Evolutionary conservation across 2,888 invertebrate species (phyloP), one percentile per base, ranked within the genome.

Genomic region (Lepidonotus clava): DNA sequence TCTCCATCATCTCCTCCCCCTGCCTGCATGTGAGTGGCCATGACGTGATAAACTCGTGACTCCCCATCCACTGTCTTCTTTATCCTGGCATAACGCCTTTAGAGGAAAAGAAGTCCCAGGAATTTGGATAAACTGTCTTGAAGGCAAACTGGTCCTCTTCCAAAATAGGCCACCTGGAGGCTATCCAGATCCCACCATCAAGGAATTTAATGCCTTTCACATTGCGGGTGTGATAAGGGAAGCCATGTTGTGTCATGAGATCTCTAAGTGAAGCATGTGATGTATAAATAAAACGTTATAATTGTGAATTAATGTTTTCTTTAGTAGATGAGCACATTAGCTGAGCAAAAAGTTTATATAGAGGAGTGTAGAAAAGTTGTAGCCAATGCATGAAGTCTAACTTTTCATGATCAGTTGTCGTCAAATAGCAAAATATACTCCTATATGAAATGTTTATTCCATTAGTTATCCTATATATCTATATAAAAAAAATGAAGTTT

Each of bases 1-100:
- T 1, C 0, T 5, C 24, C 53, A 28, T 84, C 71, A 24, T 24
- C 36, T n/a, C 71, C 71, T 1, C 46, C 36, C 1, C 87, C 87
- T 40, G 76, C 86, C 51, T 88, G 88, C 56, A 87, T 41, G 41
- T 88, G 88, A 2, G 88, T 88, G 1, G 71, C 87, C 61, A 88
- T 85, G 0, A 88, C 76, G 67, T 88, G 83, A 53, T 87, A 87
- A 6, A 36, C 14, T 0, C 46, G 83, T 11, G 83, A 38, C 41
- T 46, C 51, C 24, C 83, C 83, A 24, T 61, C 40, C 21, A 66
- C 86, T 32, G 53, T 32, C 38, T 87, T 86, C 24, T 38, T 28
- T 6, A 87, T 46, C 36, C 61, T 84, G 21, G 87, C 84, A 56
- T 88, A 88, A 87, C 83, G 21, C 88, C 88, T 40, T 88, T 88